Base-by-base conservation (phyloP, 2,888 invertebrate species). In the Dolomedes plantarius region DNA sequence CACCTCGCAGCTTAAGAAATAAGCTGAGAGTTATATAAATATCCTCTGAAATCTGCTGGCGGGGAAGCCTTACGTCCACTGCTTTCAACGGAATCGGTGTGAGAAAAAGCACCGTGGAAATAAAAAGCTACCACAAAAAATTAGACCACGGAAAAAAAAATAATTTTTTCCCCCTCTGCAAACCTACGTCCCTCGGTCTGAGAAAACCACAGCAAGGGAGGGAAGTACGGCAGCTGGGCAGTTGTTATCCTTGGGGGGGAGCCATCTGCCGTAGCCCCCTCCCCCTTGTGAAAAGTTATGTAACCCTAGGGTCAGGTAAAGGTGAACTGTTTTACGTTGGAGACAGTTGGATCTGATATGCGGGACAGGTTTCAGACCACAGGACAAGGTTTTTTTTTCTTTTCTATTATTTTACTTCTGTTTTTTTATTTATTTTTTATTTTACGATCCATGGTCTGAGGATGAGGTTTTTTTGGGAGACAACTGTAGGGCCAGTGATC, bases 331-430 rank as follows among this genome's bases (percentile, higher is more conserved):
- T 77, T 83, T 77, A 65, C 77, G 41, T 31, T 23, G 72, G 77
- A 85, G 83, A 85, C 77, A 85, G 83, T 80, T 74, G 71, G 65
- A 85, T 85, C 83, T 68, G 83, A 85, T 85, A 77, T 77, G 83
- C 83, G 73, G 83, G 83, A 78, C 83, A 85, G 83, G 83, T 85
- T 85, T 71, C 19, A 13, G 39, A 32, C 72, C 67, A 73, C 72
- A 36, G 83, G 83, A 85, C 83, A 85, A 39, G 83, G 41, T 85
- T 76, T 67, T 72, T 72, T 41, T 80, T 67, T 75, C 69, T 36
- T 1, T n/a, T n/a, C n/a, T n/a, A n/a, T n/a, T n/a, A n/a, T n/a
- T n/a, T n/a, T n/a, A 9, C n/a, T 65, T 65, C 1, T 11, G 29
- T 65, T 19, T 46, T 31, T 16, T 23, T 11, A 27, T 77, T 31